Conservation (phyloP, 2,113 vertebrate genomes). For the Tapirus terrestris region DNA sequence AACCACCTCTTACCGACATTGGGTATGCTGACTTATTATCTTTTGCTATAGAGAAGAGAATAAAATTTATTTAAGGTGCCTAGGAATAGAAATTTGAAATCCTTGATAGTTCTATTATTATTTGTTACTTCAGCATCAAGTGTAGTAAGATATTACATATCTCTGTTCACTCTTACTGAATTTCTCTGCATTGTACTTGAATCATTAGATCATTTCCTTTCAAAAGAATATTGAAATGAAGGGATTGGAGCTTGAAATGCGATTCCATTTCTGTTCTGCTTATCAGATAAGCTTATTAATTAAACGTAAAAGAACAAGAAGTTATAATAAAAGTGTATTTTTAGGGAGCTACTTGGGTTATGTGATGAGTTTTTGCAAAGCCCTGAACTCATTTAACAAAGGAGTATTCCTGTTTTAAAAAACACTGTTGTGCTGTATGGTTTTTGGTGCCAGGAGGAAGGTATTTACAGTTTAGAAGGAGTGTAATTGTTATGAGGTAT, state of each 20-base stretch:
- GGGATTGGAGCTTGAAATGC: slow-evolving; percentile 6
- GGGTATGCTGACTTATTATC: slow-evolving; percentile 89
- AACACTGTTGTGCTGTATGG: neutral
- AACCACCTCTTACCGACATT: slow-evolving; percentile 94
- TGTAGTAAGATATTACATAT: slow-evolving; percentile 8
- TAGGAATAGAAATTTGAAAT: slow-evolving; percentile 38
- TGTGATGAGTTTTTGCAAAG: neutral
- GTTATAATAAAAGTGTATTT: neutral
- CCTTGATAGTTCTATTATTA: slow-evolving; percentile 34
- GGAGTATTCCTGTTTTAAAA: neutral
- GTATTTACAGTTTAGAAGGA: neutral
- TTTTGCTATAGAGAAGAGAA: slow-evolving; percentile 43
- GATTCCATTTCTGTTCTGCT: slow-evolving; percentile 30
- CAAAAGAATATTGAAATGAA: slow-evolving; percentile 47
- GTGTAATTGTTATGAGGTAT: neutral
- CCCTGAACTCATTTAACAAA: neutral
- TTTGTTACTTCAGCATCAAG: slow-evolving; percentile 50
- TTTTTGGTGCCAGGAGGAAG: neutral
- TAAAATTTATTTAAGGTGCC: slow-evolving; percentile 29
- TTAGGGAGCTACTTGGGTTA: neutral
- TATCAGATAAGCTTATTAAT: slow-evolving; percentile 46
- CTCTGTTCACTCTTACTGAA: neutral
- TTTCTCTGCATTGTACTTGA: slow-evolving; percentile 44
- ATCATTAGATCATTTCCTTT: slow-evolving; percentile 44
- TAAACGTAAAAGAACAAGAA: slow-evolving; percentile 24